Conservation (phyloP, 2,888 invertebrate genomes). For the Pristionchus exspectatus region DNA sequence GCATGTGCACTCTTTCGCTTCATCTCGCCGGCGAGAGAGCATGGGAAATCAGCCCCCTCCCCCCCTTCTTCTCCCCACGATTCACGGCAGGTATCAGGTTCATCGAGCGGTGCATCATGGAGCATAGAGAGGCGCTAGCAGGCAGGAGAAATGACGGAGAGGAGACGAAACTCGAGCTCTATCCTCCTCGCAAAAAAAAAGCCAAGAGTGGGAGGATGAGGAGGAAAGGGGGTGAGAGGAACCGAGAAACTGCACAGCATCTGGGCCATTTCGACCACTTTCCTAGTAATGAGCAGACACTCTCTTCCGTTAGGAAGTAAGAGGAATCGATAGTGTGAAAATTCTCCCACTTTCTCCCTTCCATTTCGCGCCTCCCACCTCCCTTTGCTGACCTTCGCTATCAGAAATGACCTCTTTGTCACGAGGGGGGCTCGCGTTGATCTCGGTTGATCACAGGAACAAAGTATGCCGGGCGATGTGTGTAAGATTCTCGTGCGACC, state of each 20-base stretch:
- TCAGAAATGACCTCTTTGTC: slow-evolving; percentile 39
- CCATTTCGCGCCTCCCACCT: neutral
- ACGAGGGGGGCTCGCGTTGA: neutral
- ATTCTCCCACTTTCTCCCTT: neutral
- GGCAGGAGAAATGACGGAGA: neutral
- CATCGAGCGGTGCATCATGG: neutral
- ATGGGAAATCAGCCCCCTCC: neutral
- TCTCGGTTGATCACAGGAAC: neutral
- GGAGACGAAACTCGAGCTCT: neutral
- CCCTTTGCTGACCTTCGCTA: slow-evolving; percentile 2
- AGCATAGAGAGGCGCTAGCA: neutral
- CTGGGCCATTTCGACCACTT: neutral
- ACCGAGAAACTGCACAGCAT: slow-evolving; percentile 2
- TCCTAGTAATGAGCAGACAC: neutral
- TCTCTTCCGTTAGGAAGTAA: neutral
- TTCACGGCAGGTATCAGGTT: neutral
- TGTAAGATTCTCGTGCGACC: neutral
- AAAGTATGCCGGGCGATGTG: neutral
- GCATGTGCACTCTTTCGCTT: neutral
- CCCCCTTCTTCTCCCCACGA: neutral
- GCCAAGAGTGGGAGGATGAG: slow-evolving; percentile 21
- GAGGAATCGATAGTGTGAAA: neutral
- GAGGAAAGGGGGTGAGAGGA: neutral
- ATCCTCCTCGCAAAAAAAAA: neutral
- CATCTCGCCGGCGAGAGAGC: neutral